These are phyloP conservation scores for Cyrtodaria siliqua DNA, from an alignment of 2,888 invertebrate genomes.

Conservation along the genomic window DNA sequence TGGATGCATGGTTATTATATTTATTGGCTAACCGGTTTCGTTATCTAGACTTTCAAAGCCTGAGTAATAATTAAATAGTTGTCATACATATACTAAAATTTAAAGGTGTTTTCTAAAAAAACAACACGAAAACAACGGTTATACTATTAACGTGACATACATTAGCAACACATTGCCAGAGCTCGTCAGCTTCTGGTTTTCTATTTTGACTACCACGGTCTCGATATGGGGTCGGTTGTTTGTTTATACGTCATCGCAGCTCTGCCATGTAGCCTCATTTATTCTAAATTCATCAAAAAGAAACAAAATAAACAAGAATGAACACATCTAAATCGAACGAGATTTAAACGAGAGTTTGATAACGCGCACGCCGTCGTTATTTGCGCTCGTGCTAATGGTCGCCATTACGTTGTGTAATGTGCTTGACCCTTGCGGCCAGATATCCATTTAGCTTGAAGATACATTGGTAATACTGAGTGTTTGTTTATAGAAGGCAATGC, in stretches of 20 bases:
- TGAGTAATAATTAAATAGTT: too few species aligned
- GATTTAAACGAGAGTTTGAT: slow-evolving; percentile 61
- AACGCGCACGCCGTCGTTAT: slow-evolving; percentile 18
- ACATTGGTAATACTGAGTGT: too few species aligned
- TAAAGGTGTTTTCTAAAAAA: too few species aligned
- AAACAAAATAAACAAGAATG: slow-evolving; percentile 53
- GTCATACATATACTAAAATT: too few species aligned
- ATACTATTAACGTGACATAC: too few species aligned
- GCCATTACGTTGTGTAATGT: slow-evolving; percentile 49
- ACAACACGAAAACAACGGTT: too few species aligned
- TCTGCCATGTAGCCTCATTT: slow-evolving; percentile 26
- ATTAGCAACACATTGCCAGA: too few species aligned
- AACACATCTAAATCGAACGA: slow-evolving; percentile 31
- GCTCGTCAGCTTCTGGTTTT: too few species aligned
- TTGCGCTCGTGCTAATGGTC: slow-evolving; percentile 16
- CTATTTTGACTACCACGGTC: too few species aligned
- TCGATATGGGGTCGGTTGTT: background rate
- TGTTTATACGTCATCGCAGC: slow-evolving; percentile 37
- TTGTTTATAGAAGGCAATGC: slow-evolving; percentile 9
- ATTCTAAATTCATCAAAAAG: slow-evolving; percentile 44
- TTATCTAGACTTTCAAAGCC: too few species aligned
- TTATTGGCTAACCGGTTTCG: too few species aligned
- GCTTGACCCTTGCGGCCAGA: slow-evolving; percentile 11
- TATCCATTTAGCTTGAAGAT: background rate
- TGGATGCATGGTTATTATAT: too few species aligned